phyloP scores from a whole-genome alignment of 2,797 vertebrate species.

The Cephalopachus bancanus region DNA sequence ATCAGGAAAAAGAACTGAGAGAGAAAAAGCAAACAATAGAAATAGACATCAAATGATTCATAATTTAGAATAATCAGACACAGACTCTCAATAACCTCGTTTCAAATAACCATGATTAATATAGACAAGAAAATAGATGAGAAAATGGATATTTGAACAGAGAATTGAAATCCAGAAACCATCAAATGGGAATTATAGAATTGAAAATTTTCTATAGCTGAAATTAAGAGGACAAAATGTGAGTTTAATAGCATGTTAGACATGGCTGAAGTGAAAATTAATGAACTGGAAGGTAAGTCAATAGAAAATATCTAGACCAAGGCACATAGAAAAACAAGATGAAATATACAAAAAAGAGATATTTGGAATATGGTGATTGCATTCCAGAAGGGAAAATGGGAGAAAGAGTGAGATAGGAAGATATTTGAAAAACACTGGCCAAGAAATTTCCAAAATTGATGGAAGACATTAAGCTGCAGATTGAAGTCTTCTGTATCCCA shows the following conservation, averaged over 20 bases:
- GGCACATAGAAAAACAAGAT: not conserved
- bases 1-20: not conserved
- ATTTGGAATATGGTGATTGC: not conserved
- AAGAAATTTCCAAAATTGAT: slow-evolving; percentile 54
- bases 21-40: not conserved
- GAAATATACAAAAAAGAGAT: not conserved
- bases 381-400: not conserved
- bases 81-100: not conserved
- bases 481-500: not conserved
- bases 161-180: not conserved
- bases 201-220: not conserved
- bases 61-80: not conserved
- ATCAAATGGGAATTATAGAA: not conserved
- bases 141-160: not conserved
- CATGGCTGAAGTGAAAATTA: too few relatives aligned
- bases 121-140: not conserved
- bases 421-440: slow-evolving; percentile 12
- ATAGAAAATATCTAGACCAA: not conserved
- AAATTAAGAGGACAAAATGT: not conserved
- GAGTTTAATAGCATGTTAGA: too few relatives aligned
- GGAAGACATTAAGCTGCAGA: not conserved
- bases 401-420: not conserved
- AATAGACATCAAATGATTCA: not conserved
- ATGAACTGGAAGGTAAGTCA: not conserved
- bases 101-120: not conserved